These are phyloP conservation scores for Spialia ferax DNA, from an alignment of 2,888 invertebrate species.

Conservation along the genomic window DNA sequence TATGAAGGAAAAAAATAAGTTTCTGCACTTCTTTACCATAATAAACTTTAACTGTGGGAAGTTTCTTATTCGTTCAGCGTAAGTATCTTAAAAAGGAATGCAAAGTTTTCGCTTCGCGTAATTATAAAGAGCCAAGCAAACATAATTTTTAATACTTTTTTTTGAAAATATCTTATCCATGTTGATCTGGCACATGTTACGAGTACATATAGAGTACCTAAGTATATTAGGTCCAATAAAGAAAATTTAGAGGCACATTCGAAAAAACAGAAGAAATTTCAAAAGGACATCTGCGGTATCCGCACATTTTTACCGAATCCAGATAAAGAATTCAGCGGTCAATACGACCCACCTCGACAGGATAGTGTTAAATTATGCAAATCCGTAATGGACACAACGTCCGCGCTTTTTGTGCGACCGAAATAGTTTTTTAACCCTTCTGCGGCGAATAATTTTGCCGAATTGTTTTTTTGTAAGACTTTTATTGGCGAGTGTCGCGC, in stretches of 20 bases:
- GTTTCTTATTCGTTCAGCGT: too few species aligned
- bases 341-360: slow-evolving; percentile 67
- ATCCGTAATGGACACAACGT: slow-evolving; percentile 77
- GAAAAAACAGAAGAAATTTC: slow-evolving; percentile 18
- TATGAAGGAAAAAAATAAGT: too few species aligned
- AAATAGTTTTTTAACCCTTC: slow-evolving; percentile 67
- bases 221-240: neutral
- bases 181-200: neutral
- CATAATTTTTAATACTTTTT: too few species aligned
- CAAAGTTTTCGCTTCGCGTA: too few species aligned
- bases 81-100: too few species aligned
- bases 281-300: slow-evolving; percentile 79
- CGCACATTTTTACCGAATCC: slow-evolving; percentile 64
- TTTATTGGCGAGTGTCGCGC: slow-evolving; percentile 33
- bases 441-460: slow-evolving; percentile 42
- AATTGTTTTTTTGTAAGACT: slow-evolving; percentile 43
- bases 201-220: too few species aligned
- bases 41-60: too few species aligned
- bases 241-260: neutral
- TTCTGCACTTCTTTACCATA: too few species aligned
- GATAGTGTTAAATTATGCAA: slow-evolving; percentile 80
- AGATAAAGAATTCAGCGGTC: slow-evolving; percentile 75
- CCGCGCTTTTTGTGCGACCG: slow-evolving; percentile 56
- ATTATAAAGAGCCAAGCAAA: too few species aligned
- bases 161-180: too few species aligned